phyloP scores from a whole-genome alignment of 2,113 vertebrate species.

The Brachirus orientalis region DNA sequence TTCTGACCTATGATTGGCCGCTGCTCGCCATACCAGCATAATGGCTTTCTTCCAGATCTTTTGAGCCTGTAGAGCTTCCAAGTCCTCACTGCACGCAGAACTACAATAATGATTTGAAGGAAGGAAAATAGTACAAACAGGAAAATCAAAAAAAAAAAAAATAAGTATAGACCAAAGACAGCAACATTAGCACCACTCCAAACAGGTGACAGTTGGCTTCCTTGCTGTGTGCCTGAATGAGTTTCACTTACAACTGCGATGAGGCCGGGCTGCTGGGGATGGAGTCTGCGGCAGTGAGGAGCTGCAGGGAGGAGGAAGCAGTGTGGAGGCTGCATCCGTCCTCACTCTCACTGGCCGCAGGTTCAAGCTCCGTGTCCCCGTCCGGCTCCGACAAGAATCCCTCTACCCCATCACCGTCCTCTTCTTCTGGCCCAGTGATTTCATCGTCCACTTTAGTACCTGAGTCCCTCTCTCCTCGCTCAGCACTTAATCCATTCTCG shows the following conservation, averaged over 20 bases:
- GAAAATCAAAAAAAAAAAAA: no score
- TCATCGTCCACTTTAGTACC: slow-evolving; percentile 76
- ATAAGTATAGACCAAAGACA: no score
- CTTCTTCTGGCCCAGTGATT: slow-evolving; percentile 56
- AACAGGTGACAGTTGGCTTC: no score
- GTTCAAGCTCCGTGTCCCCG: slow-evolving; percentile 89
- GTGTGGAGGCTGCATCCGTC: slow-evolving; percentile 95
- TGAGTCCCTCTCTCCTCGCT: slow-evolving; percentile 60
- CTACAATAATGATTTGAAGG: slow-evolving; percentile 73
- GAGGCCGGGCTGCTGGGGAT: slow-evolving; percentile 97
- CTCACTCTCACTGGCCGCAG: slow-evolving; percentile 93
- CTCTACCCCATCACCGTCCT: slow-evolving; percentile 87
- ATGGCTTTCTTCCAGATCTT: slow-evolving; percentile 99
- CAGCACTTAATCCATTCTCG: slow-evolving; percentile 69
- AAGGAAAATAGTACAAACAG: no score
- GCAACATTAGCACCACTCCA: neutral
- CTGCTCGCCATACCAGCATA: slow-evolving; percentile 97
- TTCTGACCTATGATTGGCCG: slow-evolving; percentile 94
- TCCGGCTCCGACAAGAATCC: slow-evolving; percentile 88
- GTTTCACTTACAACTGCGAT: slow-evolving; percentile 92
- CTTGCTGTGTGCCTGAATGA: slow-evolving; percentile 1
- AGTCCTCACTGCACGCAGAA: slow-evolving; percentile 95
- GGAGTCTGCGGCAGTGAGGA: slow-evolving; percentile 90
- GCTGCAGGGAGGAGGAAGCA: slow-evolving; percentile 88
- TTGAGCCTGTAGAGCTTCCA: slow-evolving; percentile 96